Conservation (phyloP, 2,797 vertebrate genomes). For the Mus minutoides region DNA sequence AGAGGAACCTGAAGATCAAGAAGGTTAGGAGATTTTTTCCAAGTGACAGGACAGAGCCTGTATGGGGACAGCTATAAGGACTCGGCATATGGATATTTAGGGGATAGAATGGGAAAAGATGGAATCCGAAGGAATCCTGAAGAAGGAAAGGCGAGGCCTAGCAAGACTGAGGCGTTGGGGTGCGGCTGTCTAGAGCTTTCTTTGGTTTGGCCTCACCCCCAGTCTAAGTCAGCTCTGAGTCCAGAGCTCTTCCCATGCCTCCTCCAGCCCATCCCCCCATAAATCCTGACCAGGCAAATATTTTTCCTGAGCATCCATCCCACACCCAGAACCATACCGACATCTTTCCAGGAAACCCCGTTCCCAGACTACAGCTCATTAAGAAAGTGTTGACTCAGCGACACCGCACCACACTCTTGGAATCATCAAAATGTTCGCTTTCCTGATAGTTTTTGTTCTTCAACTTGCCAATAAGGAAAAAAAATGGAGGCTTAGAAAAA, state of each 20-base stretch:
- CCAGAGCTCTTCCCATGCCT: neutral
- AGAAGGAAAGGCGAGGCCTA: slow-evolving; percentile 3
- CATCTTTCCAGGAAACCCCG: neutral
- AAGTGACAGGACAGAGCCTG: neutral
- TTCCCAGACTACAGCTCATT: neutral
- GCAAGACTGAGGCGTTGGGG: neutral
- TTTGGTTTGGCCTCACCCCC: slow-evolving; percentile 5
- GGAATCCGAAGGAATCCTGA: neutral
- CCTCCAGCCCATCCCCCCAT: neutral
- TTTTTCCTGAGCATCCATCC: slow-evolving; percentile 19
- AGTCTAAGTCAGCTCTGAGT: neutral
- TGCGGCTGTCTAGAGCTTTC: neutral
- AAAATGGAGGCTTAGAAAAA: neutral
- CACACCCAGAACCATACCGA: neutral
- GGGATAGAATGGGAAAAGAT: neutral
- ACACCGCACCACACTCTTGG: neutral
- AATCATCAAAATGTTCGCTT: neutral
- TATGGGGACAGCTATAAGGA: neutral
- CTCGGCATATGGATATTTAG: neutral
- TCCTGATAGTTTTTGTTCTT: neutral
- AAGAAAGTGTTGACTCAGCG: neutral
- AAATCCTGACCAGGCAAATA: neutral
- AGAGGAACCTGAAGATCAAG: neutral
- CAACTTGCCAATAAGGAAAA: neutral
- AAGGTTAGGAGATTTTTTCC: neutral